These are phyloP conservation scores for Archips crataeganus DNA, from an alignment of 2,888 invertebrate genomes.

Conservation along the genomic window DNA sequence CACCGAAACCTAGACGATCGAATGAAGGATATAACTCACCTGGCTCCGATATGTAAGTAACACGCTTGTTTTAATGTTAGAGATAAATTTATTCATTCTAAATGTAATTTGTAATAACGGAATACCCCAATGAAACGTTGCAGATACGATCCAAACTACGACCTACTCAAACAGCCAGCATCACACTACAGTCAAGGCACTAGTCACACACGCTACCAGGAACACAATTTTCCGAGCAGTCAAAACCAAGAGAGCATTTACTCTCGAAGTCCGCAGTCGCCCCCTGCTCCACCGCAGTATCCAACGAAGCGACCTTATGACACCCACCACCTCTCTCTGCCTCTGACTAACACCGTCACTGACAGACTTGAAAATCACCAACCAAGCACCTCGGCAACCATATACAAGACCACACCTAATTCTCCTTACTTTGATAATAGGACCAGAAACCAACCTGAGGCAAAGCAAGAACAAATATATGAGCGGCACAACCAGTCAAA, in stretches of 20 bases:
- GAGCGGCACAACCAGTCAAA: constrained; percentile 72
- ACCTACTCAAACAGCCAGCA: constrained; percentile 82
- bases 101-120: constrained; percentile 42
- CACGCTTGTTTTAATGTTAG: constrained; percentile 1
- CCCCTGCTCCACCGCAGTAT: constrained; percentile 71
- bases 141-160: constrained; percentile 85
- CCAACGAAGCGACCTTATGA: constrained; percentile 76
- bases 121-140: constrained; percentile 52
- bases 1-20: constrained; percentile 93
- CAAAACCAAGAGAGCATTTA: constrained; percentile 81
- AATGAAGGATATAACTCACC: constrained; percentile 92
- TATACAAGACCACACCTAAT: constrained; percentile 78
- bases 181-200: constrained; percentile 81
- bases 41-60: constrained; percentile 88
- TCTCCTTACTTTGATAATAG: constrained; percentile 82
- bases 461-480: constrained; percentile 66
- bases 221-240: constrained; percentile 72
- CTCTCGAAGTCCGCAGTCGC: constrained; percentile 80
- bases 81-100: constrained; percentile 8
- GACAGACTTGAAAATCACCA: constrained; percentile 74
- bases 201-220: constrained; percentile 74
- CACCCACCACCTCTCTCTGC: constrained; percentile 78
- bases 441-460: constrained; percentile 66
- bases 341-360: constrained; percentile 74
- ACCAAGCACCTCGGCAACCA: constrained; percentile 63